These are phyloP conservation scores for Caenorhabditis afra DNA, from an alignment of 2,888 invertebrate genomes.

Conservation along the genomic window DNA sequence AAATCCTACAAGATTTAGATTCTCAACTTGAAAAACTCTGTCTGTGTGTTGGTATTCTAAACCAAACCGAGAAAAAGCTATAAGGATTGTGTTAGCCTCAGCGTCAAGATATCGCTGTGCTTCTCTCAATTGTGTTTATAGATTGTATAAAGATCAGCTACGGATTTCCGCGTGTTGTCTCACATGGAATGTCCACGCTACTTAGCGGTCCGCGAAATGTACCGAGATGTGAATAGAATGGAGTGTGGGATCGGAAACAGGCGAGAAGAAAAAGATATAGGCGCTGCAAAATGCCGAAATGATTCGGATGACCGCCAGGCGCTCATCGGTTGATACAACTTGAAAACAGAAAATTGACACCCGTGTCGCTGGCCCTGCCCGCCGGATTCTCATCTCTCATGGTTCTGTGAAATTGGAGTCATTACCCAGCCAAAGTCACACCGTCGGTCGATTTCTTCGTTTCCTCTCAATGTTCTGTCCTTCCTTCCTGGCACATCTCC, in stretches of 20 bases:
- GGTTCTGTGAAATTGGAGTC: slow-evolving; percentile 57
- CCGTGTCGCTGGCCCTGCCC: slow-evolving; percentile 31
- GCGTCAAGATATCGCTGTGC: too few species aligned
- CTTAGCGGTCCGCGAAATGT: too few species aligned
- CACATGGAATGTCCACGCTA: too few species aligned
- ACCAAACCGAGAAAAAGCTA: not conserved
- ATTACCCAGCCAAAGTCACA: slow-evolving; percentile 44
- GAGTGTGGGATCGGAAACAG: not conserved
- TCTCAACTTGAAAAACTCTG: not conserved
- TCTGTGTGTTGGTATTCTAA: not conserved
- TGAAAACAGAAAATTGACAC: slow-evolving; percentile 45
- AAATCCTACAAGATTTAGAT: slow-evolving; percentile 12
- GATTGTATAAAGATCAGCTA: too few species aligned
- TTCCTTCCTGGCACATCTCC: slow-evolving; percentile 27
- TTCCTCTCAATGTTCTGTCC: slow-evolving; percentile 27
- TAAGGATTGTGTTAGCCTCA: too few species aligned
- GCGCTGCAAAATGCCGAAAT: slow-evolving; percentile 10
- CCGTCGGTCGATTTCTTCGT: slow-evolving; percentile 31
- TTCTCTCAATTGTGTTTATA: too few species aligned
- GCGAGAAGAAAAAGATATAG: not conserved
- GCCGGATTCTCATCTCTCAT: slow-evolving; percentile 15
- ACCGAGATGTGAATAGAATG: too few species aligned
- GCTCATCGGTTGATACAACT: slow-evolving; percentile 50
- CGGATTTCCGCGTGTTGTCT: too few species aligned
- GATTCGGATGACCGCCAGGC: slow-evolving; percentile 33